Conservation (phyloP, 2,888 invertebrate species). For the Rhingia rostrata region DNA sequence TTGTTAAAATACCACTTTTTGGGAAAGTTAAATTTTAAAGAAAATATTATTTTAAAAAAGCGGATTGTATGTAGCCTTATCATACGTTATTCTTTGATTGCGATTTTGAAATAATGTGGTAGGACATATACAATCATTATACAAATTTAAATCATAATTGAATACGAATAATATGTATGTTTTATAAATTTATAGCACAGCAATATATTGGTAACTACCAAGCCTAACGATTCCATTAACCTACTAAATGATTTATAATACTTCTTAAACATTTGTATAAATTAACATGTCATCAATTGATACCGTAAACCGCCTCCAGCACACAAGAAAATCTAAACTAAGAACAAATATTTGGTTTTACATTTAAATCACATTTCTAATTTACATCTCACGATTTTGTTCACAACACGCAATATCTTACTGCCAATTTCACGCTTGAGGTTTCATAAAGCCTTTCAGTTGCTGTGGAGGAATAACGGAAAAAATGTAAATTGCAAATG, state of each 20-base stretch:
- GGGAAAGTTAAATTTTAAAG: too few relatives aligned
- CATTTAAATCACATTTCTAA: constrained; percentile 12
- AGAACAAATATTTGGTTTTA: constrained; percentile 10
- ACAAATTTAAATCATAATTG: too few relatives aligned
- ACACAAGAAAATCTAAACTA: not conserved
- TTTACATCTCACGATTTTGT: constrained; percentile 29
- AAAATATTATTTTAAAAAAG: too few relatives aligned
- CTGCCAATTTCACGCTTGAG: constrained; percentile 35
- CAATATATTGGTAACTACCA: too few relatives aligned
- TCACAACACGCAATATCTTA: constrained; percentile 14
- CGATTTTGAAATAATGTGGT: too few relatives aligned
- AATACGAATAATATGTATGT: too few relatives aligned
- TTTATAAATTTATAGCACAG: too few relatives aligned
- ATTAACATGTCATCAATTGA: not conserved
- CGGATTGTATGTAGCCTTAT: too few relatives aligned
- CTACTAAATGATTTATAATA: not conserved
- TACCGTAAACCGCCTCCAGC: not conserved
- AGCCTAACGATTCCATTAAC: not conserved
- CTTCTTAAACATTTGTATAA: not conserved
- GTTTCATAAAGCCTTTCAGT: not conserved
- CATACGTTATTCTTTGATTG: too few relatives aligned
- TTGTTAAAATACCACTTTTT: too few relatives aligned
- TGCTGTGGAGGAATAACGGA: not conserved
- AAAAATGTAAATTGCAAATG: not conserved
- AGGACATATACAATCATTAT: too few relatives aligned